Conservation (phyloP, 2,888 invertebrate species). For the Ichneumon xanthorius region DNA sequence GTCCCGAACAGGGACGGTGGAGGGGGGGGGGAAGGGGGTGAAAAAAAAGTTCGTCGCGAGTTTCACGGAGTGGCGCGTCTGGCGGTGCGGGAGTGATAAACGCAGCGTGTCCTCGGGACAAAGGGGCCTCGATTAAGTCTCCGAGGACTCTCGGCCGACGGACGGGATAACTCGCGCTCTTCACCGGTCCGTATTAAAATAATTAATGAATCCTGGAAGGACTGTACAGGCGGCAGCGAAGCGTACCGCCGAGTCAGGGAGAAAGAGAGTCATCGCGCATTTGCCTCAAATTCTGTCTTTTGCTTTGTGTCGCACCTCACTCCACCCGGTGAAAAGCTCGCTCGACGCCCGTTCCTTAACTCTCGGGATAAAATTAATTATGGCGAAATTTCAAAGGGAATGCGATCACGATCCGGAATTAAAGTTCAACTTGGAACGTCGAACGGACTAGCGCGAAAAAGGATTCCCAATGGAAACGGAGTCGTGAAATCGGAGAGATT, state of each 20-base stretch:
- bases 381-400: constrained; percentile 49
- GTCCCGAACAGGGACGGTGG: constrained; percentile 14
- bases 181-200: constrained; percentile 65
- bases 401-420: constrained; percentile 29
- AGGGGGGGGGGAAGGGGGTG: not conserved
- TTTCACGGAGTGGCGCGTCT: constrained; percentile 52
- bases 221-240: constrained; percentile 27
- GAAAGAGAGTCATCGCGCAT: constrained; percentile 44
- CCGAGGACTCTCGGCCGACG: constrained; percentile 66
- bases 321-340: constrained; percentile 45
- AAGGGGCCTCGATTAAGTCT: constrained; percentile 64
- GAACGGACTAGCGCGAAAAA: not conserved
- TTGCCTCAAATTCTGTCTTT: constrained; percentile 47
- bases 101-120: constrained; percentile 58
- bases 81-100: constrained; percentile 61
- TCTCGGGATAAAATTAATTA: constrained; percentile 58
- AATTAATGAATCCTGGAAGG: constrained; percentile 63
- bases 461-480: not conserved
- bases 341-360: constrained; percentile 43
- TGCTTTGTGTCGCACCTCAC: constrained; percentile 12
- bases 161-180: constrained; percentile 46
- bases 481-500: not conserved
- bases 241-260: constrained; percentile 16
- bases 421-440: constrained; percentile 27
- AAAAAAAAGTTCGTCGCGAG: constrained; percentile 53